phyloP scores from a whole-genome alignment of 2,797 vertebrate species.

The Rhynchotus rufescens region DNA sequence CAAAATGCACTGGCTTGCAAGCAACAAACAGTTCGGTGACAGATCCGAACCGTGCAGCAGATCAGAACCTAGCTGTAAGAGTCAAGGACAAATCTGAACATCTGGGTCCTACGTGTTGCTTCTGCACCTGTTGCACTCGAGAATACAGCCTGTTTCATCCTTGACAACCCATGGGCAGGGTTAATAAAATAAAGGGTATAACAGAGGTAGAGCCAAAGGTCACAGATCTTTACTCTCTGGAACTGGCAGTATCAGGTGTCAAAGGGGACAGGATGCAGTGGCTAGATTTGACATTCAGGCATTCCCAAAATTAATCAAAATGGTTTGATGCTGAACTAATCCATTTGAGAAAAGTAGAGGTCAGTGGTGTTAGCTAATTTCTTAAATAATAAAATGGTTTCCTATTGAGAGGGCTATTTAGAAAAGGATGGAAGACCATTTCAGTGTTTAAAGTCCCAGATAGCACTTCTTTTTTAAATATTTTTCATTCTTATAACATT shows the following conservation, averaged over 20 bases:
- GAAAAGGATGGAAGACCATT: background rate
- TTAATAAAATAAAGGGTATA: background rate
- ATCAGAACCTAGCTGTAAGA: slow-evolving; percentile 82
- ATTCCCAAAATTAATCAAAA: background rate
- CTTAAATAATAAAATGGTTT: background rate
- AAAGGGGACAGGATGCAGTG: background rate
- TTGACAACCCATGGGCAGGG: slow-evolving; percentile 75
- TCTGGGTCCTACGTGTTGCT: slow-evolving; percentile 83
- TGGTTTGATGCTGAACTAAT: background rate
- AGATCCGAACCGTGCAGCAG: slow-evolving; percentile 84
- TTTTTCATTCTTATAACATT: background rate
- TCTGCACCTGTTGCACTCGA: slow-evolving; percentile 81
- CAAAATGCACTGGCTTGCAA: slow-evolving; percentile 79
- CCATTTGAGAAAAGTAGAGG: background rate
- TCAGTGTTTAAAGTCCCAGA: background rate
- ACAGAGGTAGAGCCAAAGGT: background rate
- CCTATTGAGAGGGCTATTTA: background rate
- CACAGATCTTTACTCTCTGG: background rate
- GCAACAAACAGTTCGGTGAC: slow-evolving; percentile 72
- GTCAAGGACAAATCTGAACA: slow-evolving; percentile 84
- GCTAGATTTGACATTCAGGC: background rate
- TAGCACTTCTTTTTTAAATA: background rate
- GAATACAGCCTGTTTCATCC: slow-evolving; percentile 76
- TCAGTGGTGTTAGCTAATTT: background rate
- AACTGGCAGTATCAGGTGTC: background rate